Evolutionary conservation across 2,888 invertebrate genomes (phyloP), one percentile per base, ranked within the genome.

Genomic region (Aricia artaxerxes): DNA sequence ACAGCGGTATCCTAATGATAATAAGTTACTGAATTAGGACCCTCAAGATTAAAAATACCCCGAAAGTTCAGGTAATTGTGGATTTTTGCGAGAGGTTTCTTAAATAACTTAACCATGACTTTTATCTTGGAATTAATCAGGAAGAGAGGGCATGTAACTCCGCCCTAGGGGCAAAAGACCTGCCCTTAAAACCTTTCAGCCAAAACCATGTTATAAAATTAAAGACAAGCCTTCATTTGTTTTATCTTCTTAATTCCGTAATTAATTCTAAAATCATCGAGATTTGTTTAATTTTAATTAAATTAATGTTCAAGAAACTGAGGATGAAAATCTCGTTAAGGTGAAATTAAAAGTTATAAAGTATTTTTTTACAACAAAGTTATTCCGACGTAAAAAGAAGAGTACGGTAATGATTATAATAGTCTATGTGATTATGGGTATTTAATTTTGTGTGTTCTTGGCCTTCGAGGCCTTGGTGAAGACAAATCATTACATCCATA

Each of bases 41-140:
- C 35, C 3, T 13, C 64, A 31, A 38, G 69, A 69, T 69, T 69
- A 24, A 69, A 69, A 69, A 11, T 64, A 13, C 69, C 13, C 35
- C 5, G 35, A 69, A 69, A 69, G 5, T 69, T 38, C 69, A 69
- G 69, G 38, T 69, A 69, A 69, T 35, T 69, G 35, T 6, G 35
- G 69, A 13, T 35, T 69, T 69, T 69, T 69, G 16, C 13, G 35
- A 1, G 5, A 69, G 35, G 69, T 69, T 13, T 69, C 69, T 38
- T 69, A 69, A 35, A 38, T 69, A 69, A 69, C 35, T 69, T 69
- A 69, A 69, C 69, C 69, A 69, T 69, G 69, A 69, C 69, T 69
- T 38, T 69, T 69, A 69, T 69, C 69, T 69, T 69, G 35, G 69
- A 69, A 69, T 69, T 69, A 69, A 69, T 35, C 69, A 35, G 69